Evolutionary conservation across 2,797 vertebrate species (phyloP), one percentile per base, ranked within the genome.

Genomic region (Anomalospiza imberbis): DNA sequence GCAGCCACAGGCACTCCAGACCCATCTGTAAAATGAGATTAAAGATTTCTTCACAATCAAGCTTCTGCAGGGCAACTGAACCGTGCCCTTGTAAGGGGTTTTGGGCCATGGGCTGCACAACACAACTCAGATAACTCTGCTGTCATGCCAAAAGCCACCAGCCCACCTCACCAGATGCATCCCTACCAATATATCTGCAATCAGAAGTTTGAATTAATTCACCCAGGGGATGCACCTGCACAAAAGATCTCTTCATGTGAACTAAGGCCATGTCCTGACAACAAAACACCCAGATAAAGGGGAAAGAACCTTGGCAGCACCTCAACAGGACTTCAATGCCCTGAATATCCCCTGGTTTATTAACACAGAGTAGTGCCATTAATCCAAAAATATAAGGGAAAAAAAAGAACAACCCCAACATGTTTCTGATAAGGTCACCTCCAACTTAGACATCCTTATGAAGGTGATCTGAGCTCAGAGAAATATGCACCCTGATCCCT

Each of bases 41-140:
- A 75, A 80, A 83, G 51, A 19, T 14, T 65, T 31, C 4, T 4
- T 26, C 61, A 47, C 55, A 74, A 88, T 63, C 84, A 54, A 31
- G 61, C 42, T 57, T 13, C 16, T 50, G 50, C 93, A 88, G 85
- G 1, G 50, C 12, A 80, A 42, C 53, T 12, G 26, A 91, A n/a
- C 31, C 2, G 2, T 14, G 20, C 29, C 50, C 58, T 11, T 13
- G 24, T 1, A 3, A 2, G 8, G 0, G 2, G 8, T 68, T 26
- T 5, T 47, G 66, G 57, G 34, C 34, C 42, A 4, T 1, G 38
- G 40, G 34, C 71, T 24, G 40, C 50, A 54, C 11, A 15, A n/a
- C 12, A 8, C 50, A 51, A 0, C 51, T 40, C 44, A 6, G 40
- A 19, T 2, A 86, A 53, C 57, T 48, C 57, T 71, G 74, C 36